Conservation (phyloP, 2,797 vertebrate genomes). For the Toxotes lorentzi region DNA sequence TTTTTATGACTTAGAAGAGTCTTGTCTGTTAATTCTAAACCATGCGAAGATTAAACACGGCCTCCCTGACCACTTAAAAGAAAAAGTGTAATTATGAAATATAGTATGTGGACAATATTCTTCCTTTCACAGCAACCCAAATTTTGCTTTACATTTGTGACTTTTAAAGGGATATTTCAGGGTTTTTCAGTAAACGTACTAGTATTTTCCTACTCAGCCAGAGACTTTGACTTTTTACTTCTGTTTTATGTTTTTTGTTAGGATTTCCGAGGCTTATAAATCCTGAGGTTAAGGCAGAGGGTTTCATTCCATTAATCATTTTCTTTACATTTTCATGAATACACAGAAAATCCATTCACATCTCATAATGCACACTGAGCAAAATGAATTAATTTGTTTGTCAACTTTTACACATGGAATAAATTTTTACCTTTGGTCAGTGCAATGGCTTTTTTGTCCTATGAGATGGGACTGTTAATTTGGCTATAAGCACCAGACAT, state of each 20-base stretch:
- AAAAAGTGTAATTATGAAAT: background rate
- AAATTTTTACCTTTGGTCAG: no score
- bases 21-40: constrained; percentile 29
- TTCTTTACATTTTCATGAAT: no score
- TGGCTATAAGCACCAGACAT: background rate
- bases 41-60: constrained; percentile 18
- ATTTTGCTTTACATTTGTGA: background rate
- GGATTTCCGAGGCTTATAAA: background rate
- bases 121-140: constrained; percentile 9
- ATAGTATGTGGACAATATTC: background rate
- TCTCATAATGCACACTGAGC: background rate
- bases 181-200: background rate
- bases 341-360: no score
- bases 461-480: no score
- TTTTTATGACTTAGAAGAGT: constrained; percentile 37
- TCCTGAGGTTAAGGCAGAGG: background rate
- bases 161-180: background rate
- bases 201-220: background rate
- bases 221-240: background rate
- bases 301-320: background rate
- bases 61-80: constrained; percentile 52
- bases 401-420: no score
- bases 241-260: background rate
- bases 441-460: no score
- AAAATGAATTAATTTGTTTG: background rate